Evolutionary conservation across 2,113 vertebrate genomes (phyloP).

Genomic region (Microcebus lehilahytsara): DNA sequence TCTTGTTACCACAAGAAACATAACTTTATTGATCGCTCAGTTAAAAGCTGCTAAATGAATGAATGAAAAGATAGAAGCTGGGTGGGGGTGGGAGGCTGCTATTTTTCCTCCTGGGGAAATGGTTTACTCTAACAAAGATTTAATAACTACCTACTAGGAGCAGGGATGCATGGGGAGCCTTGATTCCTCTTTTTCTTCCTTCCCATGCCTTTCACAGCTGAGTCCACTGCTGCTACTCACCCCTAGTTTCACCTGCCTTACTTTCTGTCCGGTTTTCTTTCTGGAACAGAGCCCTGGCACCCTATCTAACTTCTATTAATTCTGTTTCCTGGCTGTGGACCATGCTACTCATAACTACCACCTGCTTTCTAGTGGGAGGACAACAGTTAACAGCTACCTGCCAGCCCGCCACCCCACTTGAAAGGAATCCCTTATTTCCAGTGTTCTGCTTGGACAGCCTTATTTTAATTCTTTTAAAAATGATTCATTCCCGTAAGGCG

Average conservation of each 20-base stretch:
- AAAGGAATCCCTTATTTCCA: not conserved
- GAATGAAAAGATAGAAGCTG: slow-evolving; percentile 22
- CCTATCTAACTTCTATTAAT: not conserved
- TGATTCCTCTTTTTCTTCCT: not conserved
- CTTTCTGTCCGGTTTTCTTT: not conserved
- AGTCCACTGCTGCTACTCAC: not conserved
- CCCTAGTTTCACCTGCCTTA: not conserved
- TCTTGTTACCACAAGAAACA: slow-evolving; percentile 21
- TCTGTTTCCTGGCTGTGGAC: not conserved
- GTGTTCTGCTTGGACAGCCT: not conserved
- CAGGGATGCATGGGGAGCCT: not conserved
- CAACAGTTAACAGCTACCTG: not conserved
- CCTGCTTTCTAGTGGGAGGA: not conserved
- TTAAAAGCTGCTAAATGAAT: slow-evolving; percentile 49
- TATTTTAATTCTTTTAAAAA: not conserved
- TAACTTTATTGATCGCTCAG: slow-evolving; percentile 33
- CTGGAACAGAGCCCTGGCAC: not conserved
- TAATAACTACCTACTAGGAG: slow-evolving; percentile 8
- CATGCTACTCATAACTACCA: not conserved
- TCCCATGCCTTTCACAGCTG: not conserved
- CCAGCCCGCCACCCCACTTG: not conserved
- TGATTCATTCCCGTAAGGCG: not conserved
- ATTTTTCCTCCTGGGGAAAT: not conserved
- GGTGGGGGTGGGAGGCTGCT: not conserved
- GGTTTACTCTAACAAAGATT: not conserved